Evolutionary conservation across 2,797 vertebrate species (phyloP).

Genomic region (Clarias fuscus): DNA sequence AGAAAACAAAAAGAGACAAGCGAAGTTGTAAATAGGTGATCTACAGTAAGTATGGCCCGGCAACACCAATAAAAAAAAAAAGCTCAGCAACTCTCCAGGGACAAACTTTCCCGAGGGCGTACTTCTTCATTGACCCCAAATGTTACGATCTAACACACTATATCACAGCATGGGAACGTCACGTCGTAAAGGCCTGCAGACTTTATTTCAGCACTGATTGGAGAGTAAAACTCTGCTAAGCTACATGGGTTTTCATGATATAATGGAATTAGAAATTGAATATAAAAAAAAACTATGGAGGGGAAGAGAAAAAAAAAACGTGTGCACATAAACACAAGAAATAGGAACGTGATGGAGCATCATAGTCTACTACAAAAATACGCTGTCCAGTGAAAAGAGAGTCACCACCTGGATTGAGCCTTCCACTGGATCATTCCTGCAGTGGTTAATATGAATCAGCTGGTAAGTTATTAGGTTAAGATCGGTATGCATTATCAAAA

Average conservation of each 20-base stretch:
- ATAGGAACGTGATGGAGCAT: neutral
- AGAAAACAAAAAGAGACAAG: conserved; percentile 23
- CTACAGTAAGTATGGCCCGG: neutral
- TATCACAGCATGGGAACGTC: conserved; percentile 17
- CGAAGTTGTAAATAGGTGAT: conserved; percentile 33
- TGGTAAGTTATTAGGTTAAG: too few species aligned
- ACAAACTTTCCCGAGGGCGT: neutral
- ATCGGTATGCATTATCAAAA: too few species aligned
- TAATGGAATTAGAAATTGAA: neutral
- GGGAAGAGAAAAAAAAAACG: neutral
- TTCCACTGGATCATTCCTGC: too few species aligned
- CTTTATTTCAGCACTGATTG: conserved; percentile 4
- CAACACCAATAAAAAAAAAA: neutral
- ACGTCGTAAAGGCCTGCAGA: conserved; percentile 16
- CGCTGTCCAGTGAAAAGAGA: too few species aligned
- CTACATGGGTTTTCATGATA: neutral
- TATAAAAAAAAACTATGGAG: too few species aligned
- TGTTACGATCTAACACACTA: conserved; percentile 27
- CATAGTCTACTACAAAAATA: neutral
- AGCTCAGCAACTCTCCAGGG: neutral
- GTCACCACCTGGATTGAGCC: too few species aligned
- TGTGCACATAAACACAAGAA: neutral
- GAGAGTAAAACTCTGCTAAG: neutral
- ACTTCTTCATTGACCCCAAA: conserved; percentile 40
- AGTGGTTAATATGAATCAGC: too few species aligned